Evolutionary conservation across 2,888 invertebrate genomes (phyloP).

Genomic region (Nymphalis urticae): DNA sequence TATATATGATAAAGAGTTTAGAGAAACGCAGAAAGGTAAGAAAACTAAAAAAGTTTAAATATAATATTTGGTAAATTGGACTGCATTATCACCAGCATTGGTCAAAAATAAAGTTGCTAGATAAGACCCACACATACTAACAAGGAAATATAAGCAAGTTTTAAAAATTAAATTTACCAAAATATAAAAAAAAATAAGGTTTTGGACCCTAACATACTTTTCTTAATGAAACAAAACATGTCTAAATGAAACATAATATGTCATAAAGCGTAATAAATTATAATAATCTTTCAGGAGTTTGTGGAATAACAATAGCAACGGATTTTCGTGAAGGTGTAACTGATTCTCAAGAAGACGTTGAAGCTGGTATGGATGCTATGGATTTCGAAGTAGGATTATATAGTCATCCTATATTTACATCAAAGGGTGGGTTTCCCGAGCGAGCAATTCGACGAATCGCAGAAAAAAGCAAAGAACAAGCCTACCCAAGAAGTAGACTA

Average conservation of each 20-base stretch:
- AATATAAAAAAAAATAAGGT: too few relatives aligned
- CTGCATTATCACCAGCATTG: too few relatives aligned
- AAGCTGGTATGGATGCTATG: conserved; percentile 55
- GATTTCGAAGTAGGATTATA: conserved; percentile 66
- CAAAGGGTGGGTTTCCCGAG: conserved; percentile 74
- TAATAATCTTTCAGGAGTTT: conserved; percentile 46
- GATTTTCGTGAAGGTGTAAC: conserved; percentile 58
- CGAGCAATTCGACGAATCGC: conserved; percentile 65
- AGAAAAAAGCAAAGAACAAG: conserved; percentile 71
- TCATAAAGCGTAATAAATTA: too few relatives aligned
- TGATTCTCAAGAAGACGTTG: conserved; percentile 53
- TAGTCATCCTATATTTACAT: conserved; percentile 71
- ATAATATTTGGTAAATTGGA: too few relatives aligned
- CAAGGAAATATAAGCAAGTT: too few relatives aligned
- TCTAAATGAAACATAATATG: too few relatives aligned
- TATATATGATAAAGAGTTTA: conserved; percentile 67
- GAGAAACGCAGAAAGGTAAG: conserved; percentile 55
- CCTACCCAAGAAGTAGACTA: conserved; percentile 67
- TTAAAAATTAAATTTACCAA: too few relatives aligned
- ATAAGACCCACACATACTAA: background rate
- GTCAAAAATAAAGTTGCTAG: background rate
- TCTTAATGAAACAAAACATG: too few relatives aligned
- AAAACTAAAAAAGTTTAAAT: background rate
- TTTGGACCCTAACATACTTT: too few relatives aligned
- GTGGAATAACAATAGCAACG: conserved; percentile 64